phyloP scores from a whole-genome alignment of 35 echinoderm and acorn worm species.

The Patiria miniata region DNA sequence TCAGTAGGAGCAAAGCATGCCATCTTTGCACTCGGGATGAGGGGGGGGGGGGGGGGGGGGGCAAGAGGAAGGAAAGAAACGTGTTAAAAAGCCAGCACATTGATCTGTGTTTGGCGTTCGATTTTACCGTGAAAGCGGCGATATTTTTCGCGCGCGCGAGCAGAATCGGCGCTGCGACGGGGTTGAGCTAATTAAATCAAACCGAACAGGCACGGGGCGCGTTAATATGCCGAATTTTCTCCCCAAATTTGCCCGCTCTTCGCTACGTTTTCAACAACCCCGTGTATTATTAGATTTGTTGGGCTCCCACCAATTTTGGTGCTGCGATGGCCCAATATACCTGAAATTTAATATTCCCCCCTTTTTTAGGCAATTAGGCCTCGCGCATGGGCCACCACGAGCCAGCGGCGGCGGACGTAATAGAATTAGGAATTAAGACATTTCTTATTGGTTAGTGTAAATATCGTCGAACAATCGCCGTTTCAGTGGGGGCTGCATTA shows the following conservation, averaged over 20 bases:
- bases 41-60: too few species aligned
- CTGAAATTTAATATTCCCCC: slow-evolving; percentile 28
- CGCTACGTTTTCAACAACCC: neutral
- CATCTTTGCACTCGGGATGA: too few species aligned
- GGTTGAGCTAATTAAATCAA: slow-evolving; percentile 18
- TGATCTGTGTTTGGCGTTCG: neutral
- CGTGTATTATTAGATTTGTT: slow-evolving; percentile 31
- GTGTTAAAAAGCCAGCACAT: slow-evolving; percentile 21
- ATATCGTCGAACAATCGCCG: slow-evolving; percentile 1
- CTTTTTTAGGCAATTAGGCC: slow-evolving; percentile 29
- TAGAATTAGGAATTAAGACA: slow-evolving; percentile 21
- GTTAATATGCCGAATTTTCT: slow-evolving; percentile 31
- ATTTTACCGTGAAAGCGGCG: slow-evolving; percentile 8
- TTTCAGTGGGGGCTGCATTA: neutral
- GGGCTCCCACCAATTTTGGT: slow-evolving; percentile 6
- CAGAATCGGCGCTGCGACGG: neutral
- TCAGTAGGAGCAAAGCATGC: too few species aligned
- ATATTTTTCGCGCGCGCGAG: neutral
- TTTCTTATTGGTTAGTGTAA: slow-evolving; percentile 18
- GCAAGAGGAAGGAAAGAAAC: too few species aligned
- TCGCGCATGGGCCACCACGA: slow-evolving; percentile 2
- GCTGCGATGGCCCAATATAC: slow-evolving; percentile 23
- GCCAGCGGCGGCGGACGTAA: neutral
- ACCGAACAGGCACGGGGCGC: neutral
- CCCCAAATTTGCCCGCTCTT: slow-evolving; percentile 26